Evolutionary conservation across 2,888 invertebrate species (phyloP).

Genomic region (Eucriotettix oculatus): DNA sequence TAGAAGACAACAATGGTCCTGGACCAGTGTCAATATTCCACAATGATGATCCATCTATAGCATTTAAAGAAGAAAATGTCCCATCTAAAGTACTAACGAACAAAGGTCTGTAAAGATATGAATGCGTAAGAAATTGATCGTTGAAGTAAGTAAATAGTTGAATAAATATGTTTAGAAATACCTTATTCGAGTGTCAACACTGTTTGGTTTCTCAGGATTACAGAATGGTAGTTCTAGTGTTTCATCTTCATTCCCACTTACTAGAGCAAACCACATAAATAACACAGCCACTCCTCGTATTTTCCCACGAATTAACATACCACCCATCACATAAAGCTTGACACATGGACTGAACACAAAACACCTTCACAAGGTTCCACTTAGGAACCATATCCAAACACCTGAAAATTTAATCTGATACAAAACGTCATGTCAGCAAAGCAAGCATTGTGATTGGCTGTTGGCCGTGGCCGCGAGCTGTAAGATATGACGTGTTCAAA

Average conservation of each 20-base stretch:
- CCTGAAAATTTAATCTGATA: not conserved
- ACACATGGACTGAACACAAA: no score
- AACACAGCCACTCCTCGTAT: not conserved
- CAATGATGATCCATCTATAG: slow-evolving; percentile 39
- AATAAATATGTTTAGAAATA: not conserved
- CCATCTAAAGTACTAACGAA: slow-evolving; percentile 88
- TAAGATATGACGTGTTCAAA: not conserved
- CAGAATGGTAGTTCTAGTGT: not conserved
- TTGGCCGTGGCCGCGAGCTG: not conserved
- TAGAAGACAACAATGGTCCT: slow-evolving; percentile 68
- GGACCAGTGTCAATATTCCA: slow-evolving; percentile 70
- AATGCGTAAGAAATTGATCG: not conserved
- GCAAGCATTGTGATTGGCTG: not conserved
- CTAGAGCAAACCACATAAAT: not conserved
- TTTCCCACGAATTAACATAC: no score
- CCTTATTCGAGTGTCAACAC: no score
- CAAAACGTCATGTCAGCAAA: not conserved
- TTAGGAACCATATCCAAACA: not conserved
- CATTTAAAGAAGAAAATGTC: slow-evolving; percentile 62
- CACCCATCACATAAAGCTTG: no score
- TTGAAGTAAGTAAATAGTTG: not conserved
- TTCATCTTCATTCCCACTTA: not conserved
- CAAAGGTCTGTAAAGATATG: slow-evolving; percentile 39
- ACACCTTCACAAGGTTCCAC: no score
- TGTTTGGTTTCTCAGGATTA: not conserved